Evolutionary conservation across 2,888 invertebrate species (phyloP).

Genomic region (Orthosia cruda): DNA sequence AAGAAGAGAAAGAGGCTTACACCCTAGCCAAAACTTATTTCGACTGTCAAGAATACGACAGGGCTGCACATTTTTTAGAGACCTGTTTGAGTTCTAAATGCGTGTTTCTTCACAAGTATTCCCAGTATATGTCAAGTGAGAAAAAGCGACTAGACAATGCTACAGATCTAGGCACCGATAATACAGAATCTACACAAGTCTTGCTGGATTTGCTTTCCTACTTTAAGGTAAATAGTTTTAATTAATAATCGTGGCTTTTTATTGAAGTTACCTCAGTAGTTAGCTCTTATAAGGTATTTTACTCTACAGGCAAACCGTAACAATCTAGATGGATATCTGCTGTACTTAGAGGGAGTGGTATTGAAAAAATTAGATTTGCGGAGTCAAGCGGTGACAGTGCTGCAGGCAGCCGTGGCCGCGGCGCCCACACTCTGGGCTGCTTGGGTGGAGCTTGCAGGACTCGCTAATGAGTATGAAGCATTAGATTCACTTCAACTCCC

Average conservation of each 20-base stretch:
- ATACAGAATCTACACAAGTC: constrained; percentile 87
- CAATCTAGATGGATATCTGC: constrained; percentile 96
- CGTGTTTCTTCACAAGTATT: constrained; percentile 96
- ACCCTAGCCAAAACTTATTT: constrained; percentile 97
- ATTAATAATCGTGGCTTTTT: not conserved
- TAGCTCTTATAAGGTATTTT: constrained; percentile 9
- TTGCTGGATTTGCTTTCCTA: constrained; percentile 86
- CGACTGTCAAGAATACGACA: constrained; percentile 97
- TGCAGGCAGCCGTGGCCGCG: constrained; percentile 95
- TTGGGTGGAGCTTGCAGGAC: constrained; percentile 97
- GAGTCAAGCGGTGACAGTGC: constrained; percentile 94
- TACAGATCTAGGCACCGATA: constrained; percentile 84
- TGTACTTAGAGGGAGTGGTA: constrained; percentile 98
- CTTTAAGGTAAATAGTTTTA: constrained; percentile 83
- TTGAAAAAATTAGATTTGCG: constrained; percentile 96
- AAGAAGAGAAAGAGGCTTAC: constrained; percentile 94
- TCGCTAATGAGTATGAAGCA: constrained; percentile 96
- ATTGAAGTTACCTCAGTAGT: not conserved
- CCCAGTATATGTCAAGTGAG: constrained; percentile 97
- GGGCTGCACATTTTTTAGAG: constrained; percentile 96
- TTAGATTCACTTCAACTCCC: constrained; percentile 93
- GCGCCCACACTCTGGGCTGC: constrained; percentile 98
- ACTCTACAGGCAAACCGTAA: constrained; percentile 90
- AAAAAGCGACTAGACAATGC: constrained; percentile 96
- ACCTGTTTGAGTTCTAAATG: constrained; percentile 94